Conservation (phyloP, 2,113 vertebrate genomes). For the Kobus ellipsiprymnus region DNA sequence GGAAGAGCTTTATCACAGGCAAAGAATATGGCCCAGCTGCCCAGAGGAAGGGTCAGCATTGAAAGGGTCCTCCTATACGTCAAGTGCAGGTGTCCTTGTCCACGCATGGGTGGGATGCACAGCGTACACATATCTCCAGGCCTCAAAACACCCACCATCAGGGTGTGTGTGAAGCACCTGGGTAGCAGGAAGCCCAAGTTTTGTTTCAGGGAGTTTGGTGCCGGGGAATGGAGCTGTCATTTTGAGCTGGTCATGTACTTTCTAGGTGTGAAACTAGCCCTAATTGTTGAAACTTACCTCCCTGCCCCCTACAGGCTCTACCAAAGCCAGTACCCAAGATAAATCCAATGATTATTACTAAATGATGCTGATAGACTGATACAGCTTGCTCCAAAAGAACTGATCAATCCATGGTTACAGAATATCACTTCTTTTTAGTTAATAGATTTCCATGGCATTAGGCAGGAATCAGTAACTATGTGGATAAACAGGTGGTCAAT, state of each 20-base stretch:
- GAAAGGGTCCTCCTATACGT: neutral
- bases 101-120: neutral
- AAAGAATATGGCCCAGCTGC: neutral
- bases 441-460: neutral
- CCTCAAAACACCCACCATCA: neutral
- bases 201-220: neutral
- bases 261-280: neutral
- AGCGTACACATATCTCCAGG: fast-evolving
- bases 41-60: neutral
- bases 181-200: neutral
- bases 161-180: neutral
- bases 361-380: neutral
- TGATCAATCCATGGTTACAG: neutral
- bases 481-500: neutral
- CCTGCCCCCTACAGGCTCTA: too few relatives aligned
- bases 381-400: neutral
- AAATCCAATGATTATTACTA: neutral
- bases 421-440: neutral
- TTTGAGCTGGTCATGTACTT: neutral
- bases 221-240: fast-evolving
- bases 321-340: neutral
- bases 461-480: neutral
- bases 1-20: neutral
- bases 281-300: neutral
- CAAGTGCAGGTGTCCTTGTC: neutral